phyloP scores from a whole-genome alignment of 2,113 vertebrate species.

The Ageneiosus marmoratus region DNA sequence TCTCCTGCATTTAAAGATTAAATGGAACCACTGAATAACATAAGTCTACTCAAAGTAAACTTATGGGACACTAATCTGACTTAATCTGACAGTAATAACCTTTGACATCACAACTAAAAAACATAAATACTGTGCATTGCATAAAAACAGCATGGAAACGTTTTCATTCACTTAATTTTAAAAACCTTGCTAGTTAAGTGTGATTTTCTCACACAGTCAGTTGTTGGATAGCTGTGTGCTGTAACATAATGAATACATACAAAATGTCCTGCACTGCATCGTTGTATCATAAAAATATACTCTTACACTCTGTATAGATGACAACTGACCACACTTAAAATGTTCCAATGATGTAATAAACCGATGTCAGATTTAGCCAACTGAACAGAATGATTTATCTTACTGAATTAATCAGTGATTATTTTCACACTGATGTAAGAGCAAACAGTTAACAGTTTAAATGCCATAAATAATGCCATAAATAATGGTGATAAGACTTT shows the following conservation, averaged over 20 bases:
- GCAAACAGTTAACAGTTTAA: not conserved
- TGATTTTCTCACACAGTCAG: not conserved
- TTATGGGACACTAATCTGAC: not conserved
- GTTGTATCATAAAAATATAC: not conserved
- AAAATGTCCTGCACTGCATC: not conserved
- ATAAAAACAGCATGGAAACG: too few species aligned
- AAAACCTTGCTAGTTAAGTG: not conserved
- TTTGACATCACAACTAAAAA: not conserved
- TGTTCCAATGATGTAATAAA: not conserved
- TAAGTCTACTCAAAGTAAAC: not conserved
- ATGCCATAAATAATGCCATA: accelerated
- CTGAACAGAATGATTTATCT: too few species aligned
- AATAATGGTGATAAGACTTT: not conserved
- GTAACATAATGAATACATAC: not conserved
- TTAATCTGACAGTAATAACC: not conserved
- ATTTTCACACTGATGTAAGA: not conserved
- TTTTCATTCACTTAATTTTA: too few species aligned
- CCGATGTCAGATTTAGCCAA: too few species aligned
- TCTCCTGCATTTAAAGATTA: constrained; percentile 33
- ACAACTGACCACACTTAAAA: not conserved
- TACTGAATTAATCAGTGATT: too few species aligned
- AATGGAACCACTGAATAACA: not conserved
- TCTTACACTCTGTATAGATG: not conserved
- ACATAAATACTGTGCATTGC: too few species aligned
- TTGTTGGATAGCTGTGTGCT: not conserved